Conservation (phyloP, 2,113 vertebrate species). For the Sinocyclocheilus grahami region DNA sequence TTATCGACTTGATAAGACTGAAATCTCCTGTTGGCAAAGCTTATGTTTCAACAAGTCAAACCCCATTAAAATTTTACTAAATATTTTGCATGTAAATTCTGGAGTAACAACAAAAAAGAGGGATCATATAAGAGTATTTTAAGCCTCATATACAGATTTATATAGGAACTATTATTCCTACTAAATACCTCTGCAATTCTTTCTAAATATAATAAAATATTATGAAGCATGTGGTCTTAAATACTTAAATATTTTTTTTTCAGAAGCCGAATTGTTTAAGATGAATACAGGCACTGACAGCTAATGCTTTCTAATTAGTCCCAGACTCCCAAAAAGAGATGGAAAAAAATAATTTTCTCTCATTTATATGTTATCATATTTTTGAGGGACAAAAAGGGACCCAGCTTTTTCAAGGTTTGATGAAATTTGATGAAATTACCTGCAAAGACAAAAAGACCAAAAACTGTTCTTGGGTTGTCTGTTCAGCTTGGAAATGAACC, state of each 20-base stretch:
- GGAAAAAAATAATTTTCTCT: neutral
- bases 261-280: neutral
- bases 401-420: slow-evolving; percentile 24
- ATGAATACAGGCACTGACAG: slow-evolving; percentile 16
- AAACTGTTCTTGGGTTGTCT: neutral
- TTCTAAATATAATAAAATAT: neutral
- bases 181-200: neutral
- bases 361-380: neutral
- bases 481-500: neutral
- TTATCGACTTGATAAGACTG: neutral
- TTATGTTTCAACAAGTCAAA: neutral
- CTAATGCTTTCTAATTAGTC: slow-evolving; percentile 29
- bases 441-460: neutral
- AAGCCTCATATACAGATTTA: slow-evolving; percentile 2
- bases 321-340: neutral
- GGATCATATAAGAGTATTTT: neutral
- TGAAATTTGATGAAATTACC: slow-evolving; percentile 32
- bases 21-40: neutral
- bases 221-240: neutral
- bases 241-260: neutral
- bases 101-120: neutral
- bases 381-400: slow-evolving; percentile 22
- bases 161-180: neutral
- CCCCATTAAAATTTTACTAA: neutral
- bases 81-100: neutral